Percentiles rank a stretch among this genome's conserved stretches.
phyloP scores from a whole-genome alignment of 2,888 invertebrate species.

The Xanthorhoe designata region DNA sequence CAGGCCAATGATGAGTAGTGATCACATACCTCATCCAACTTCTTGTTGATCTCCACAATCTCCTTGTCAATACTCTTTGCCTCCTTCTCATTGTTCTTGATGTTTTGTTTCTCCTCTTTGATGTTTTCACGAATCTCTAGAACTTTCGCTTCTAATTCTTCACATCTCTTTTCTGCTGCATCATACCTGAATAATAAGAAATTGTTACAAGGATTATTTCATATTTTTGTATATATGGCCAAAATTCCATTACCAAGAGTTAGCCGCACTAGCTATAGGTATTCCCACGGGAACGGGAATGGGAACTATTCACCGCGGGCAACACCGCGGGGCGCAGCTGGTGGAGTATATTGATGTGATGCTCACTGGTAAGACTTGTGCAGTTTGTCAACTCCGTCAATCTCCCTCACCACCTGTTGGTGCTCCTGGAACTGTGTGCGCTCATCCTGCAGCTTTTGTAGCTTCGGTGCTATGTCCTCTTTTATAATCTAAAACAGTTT shows the following conservation, averaged over 20 bases:
- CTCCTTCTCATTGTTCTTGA: conserved; percentile 83
- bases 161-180: conserved; percentile 79
- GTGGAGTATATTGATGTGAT: no score
- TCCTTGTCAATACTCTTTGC: conserved; percentile 83
- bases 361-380: conserved; percentile 11
- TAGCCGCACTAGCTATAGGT: no score
- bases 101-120: conserved; percentile 79
- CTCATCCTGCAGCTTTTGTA: conserved; percentile 94
- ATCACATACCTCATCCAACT: conserved; percentile 86
- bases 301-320: no score
- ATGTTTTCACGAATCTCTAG: conserved; percentile 85
- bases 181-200: conserved; percentile 68
- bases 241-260: no score
- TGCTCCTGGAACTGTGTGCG: conserved; percentile 94
- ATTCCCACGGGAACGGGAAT: no score
- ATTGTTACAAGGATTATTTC: no score
- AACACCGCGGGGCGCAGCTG: no score
- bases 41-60: conserved; percentile 87
- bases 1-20: no score
- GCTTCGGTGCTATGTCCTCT: conserved; percentile 96
- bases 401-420: conserved; percentile 93
- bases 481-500: conserved; percentile 85
- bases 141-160: conserved; percentile 82
- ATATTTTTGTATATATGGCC: no score
- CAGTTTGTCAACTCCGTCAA: conserved; percentile 80